Evolutionary conservation across 1,140 invertebrate genomes (phyloP).

Genomic region (Orchesella cincta): DNA sequence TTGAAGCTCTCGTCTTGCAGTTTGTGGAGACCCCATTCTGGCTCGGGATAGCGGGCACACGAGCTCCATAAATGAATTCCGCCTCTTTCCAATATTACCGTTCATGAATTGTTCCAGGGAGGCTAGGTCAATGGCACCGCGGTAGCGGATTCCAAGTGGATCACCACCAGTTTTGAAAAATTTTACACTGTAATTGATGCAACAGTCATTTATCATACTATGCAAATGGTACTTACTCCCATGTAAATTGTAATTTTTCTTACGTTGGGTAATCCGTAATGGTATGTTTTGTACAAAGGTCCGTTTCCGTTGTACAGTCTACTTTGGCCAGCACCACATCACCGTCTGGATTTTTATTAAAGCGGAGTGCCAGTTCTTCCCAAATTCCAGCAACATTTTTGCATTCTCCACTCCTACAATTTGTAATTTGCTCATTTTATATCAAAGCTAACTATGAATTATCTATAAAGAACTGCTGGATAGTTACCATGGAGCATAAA

Average conservation of each 20-base stretch:
- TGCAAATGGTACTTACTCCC: slow-evolving; percentile 45
- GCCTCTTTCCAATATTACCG: slow-evolving; percentile 64
- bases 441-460: background rate
- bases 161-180: slow-evolving; percentile 69
- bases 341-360: slow-evolving; percentile 65
- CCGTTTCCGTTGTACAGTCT: slow-evolving; percentile 73
- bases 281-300: slow-evolving; percentile 70
- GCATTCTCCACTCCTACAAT: slow-evolving; percentile 71
- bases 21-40: slow-evolving; percentile 63
- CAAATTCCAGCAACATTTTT: slow-evolving; percentile 69
- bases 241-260: no score
- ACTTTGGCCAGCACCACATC: slow-evolving; percentile 71
- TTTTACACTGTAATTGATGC: slow-evolving; percentile 67
- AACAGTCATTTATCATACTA: slow-evolving; percentile 7
- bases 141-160: slow-evolving; percentile 65
- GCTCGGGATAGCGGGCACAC: slow-evolving; percentile 53
- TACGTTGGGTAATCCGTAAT: slow-evolving; percentile 74
- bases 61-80: slow-evolving; percentile 52
- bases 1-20: slow-evolving; percentile 73
- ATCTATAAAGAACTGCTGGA: slow-evolving; percentile 49
- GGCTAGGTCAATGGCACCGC: slow-evolving; percentile 70
- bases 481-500: slow-evolving; percentile 70
- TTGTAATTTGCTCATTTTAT: slow-evolving; percentile 21
- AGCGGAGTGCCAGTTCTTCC: slow-evolving; percentile 70
- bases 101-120: slow-evolving; percentile 73